phyloP scores from a whole-genome alignment of 2,888 invertebrate species.

The Lagria hirta region DNA sequence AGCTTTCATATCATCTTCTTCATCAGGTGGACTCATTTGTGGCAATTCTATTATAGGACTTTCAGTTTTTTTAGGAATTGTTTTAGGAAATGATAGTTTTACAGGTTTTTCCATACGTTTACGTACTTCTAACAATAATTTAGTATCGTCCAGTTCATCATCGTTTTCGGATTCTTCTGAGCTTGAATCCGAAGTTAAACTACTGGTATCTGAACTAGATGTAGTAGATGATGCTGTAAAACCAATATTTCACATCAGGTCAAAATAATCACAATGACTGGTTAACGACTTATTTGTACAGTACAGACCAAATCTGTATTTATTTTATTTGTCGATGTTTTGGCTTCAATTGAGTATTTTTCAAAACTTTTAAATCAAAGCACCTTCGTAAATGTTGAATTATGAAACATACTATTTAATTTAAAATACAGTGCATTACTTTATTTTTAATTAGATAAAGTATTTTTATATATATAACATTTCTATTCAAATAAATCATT shows the following conservation, averaged over 20 bases:
- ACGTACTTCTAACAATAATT: conserved; percentile 48
- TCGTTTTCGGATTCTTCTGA: conserved; percentile 58
- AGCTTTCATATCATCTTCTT: conserved; percentile 31
- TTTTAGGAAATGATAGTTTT: conserved; percentile 28
- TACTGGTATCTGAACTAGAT: conserved; percentile 51
- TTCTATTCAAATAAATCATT: too few relatives aligned
- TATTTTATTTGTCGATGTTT: too few relatives aligned
- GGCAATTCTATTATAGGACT: too few relatives aligned
- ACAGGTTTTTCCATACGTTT: conserved; percentile 43
- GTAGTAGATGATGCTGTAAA: conserved; percentile 46
- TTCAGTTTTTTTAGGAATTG: conserved; percentile 38
- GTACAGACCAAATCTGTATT: too few relatives aligned
- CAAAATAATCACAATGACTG: background rate
- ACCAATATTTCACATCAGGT: conserved; percentile 1
- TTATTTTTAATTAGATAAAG: too few relatives aligned
- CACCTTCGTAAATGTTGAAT: too few relatives aligned
- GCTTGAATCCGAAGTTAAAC: conserved; percentile 54
- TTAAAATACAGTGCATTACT: too few relatives aligned
- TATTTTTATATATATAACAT: too few relatives aligned
- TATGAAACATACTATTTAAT: too few relatives aligned
- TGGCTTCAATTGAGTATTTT: too few relatives aligned
- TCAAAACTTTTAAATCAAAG: too few relatives aligned
- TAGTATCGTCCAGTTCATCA: conserved; percentile 50
- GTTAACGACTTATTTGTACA: too few relatives aligned
- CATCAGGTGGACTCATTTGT: conserved; percentile 37